Conservation (phyloP, 2,888 invertebrate genomes). For the Cheilosia impressa region DNA sequence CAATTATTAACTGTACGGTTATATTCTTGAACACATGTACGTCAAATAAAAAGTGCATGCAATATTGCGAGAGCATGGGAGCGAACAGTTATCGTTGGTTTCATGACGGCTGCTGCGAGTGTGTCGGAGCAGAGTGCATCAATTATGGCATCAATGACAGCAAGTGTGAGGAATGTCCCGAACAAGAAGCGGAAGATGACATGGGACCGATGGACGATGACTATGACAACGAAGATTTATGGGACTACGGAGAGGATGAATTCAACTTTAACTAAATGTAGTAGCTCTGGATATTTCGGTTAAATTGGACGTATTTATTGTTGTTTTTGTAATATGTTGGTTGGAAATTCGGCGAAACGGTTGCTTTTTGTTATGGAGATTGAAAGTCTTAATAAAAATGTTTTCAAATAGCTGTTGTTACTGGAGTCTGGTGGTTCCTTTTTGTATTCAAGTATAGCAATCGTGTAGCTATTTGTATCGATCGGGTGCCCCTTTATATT, state of each 20-base stretch:
- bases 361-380: too few relatives aligned
- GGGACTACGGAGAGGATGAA: conserved; percentile 86
- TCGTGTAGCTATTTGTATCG: too few relatives aligned
- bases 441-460: too few relatives aligned
- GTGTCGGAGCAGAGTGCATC: conserved; percentile 93
- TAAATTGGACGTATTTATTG: background rate
- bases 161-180: conserved; percentile 87
- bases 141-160: conserved; percentile 95
- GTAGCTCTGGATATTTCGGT: too few relatives aligned
- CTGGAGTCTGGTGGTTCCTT: too few relatives aligned
- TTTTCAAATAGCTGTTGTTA: too few relatives aligned
- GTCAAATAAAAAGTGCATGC: conserved; percentile 79
- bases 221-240: conserved; percentile 83
- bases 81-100: conserved; percentile 91
- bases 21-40: conserved; percentile 81
- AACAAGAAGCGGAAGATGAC: conserved; percentile 81
- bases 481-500: too few relatives aligned
- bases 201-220: conserved; percentile 80
- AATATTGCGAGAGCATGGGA: conserved; percentile 82
- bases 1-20: conserved; percentile 80
- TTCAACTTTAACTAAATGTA: conserved; percentile 62
- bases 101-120: conserved; percentile 97
- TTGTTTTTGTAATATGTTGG: background rate
- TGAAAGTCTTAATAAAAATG: too few relatives aligned
- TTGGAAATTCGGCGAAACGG: too few relatives aligned